These are phyloP conservation scores for Odontothrips loti DNA, from an alignment of 2,888 invertebrate species.

Conservation along the genomic window DNA sequence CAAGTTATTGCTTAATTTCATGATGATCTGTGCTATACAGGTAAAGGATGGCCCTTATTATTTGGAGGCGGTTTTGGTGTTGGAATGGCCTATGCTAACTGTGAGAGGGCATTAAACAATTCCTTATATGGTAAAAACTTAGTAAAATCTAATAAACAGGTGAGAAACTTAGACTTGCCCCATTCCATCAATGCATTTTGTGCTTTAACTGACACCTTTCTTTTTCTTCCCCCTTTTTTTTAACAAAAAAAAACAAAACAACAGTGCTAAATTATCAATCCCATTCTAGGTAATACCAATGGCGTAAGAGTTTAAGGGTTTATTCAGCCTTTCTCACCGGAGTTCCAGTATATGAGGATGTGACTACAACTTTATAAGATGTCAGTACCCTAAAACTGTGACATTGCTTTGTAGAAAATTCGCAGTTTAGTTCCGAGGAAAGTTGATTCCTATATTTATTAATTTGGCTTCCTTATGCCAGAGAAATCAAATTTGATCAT, in stretches of 20 bases:
- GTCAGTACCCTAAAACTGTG: too few species aligned
- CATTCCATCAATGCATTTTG: not conserved
- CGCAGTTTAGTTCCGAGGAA: not conserved
- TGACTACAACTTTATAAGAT: too few species aligned
- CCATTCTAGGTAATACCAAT: not conserved
- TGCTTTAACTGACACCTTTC: not conserved
- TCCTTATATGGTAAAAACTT: conserved; percentile 5
- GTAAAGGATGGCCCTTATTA: conserved; percentile 81
- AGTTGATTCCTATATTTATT: too few species aligned
- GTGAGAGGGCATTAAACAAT: conserved; percentile 62
- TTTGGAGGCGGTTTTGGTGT: conserved; percentile 85
- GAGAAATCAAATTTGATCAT: too few species aligned
- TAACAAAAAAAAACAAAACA: too few species aligned
- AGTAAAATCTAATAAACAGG: not conserved
- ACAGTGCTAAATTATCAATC: not conserved
- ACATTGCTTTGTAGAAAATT: not conserved
- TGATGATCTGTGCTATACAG: conserved; percentile 44
- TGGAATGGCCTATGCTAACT: conserved; percentile 86
- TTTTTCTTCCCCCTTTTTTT: not conserved
- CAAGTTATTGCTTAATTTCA: not conserved
- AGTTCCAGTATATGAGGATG: too few species aligned
- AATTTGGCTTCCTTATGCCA: too few species aligned
- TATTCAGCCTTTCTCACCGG: too few species aligned
- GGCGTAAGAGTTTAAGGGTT: not conserved
- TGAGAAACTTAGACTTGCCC: not conserved